phyloP scores from a whole-genome alignment of 2,113 vertebrate species.

The Vidua macroura region DNA sequence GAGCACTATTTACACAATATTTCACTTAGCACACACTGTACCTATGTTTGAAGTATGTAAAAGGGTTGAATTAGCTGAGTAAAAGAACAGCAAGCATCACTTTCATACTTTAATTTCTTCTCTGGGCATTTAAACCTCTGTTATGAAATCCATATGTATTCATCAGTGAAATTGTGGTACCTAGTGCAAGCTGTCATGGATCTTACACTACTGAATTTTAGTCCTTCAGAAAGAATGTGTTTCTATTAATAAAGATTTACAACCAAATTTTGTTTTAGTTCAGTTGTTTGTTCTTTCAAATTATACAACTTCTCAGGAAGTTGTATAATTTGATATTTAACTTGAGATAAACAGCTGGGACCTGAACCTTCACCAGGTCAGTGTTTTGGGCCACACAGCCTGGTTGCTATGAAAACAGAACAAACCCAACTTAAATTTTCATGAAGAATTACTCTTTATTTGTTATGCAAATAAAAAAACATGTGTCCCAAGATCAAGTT shows the following conservation, averaged over 20 bases:
- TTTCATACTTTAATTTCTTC: conserved; percentile 23
- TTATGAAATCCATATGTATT: conserved; percentile 26
- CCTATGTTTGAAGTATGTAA: background rate
- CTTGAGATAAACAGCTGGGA: background rate
- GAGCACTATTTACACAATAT: background rate
- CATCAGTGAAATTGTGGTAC: conserved; percentile 56
- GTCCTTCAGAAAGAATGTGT: conserved; percentile 68
- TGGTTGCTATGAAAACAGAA: background rate
- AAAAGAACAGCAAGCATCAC: conserved; percentile 34
- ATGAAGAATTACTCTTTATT: conserved; percentile 49
- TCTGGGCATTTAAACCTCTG: conserved; percentile 44
- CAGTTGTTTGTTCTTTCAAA: background rate
- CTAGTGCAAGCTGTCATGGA: conserved; percentile 50
- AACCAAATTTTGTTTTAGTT: conserved; percentile 33
- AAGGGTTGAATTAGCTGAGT: background rate
- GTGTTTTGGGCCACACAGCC: background rate
- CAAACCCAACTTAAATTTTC: background rate
- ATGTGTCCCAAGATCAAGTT: background rate
- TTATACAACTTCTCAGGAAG: background rate
- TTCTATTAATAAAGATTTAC: conserved; percentile 80
- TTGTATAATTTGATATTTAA: background rate
- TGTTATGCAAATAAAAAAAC: background rate
- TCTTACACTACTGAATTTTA: conserved; percentile 55
- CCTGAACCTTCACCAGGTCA: background rate
- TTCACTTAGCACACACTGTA: background rate